Evolutionary conservation across 2,888 invertebrate species (phyloP).

Genomic region (Ennomos fuscantarius): DNA sequence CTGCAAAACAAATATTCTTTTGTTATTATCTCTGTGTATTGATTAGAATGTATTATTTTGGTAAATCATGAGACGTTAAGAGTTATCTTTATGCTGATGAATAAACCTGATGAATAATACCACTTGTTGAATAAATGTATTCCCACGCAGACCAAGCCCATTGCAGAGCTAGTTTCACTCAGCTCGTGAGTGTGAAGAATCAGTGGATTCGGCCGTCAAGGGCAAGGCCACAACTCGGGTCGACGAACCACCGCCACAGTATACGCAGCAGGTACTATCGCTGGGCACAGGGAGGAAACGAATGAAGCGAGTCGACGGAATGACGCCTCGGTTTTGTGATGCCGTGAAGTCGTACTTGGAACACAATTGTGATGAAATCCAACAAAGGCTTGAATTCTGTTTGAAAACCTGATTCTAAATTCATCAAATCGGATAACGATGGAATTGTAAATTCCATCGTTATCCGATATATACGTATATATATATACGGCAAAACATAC

Average conservation of each 20-base stretch:
- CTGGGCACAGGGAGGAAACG: constrained; percentile 57
- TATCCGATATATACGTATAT: too few species aligned
- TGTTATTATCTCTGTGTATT: too few species aligned
- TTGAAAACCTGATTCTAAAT: too few species aligned
- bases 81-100: too few species aligned
- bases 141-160: constrained; percentile 2
- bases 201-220: constrained; percentile 63
- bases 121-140: too few species aligned
- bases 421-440: too few species aligned
- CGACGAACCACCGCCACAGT: constrained; percentile 53
- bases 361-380: constrained; percentile 3
- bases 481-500: too few species aligned
- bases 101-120: too few species aligned
- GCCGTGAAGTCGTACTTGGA: not conserved
- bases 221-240: constrained; percentile 74
- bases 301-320: constrained; percentile 32
- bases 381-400: not conserved
- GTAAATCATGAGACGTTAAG: too few species aligned
- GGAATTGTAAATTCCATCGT: too few species aligned
- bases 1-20: too few species aligned
- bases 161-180: not conserved
- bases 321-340: constrained; percentile 14
- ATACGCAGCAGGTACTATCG: constrained; percentile 29
- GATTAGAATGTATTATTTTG: too few species aligned
- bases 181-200: constrained; percentile 33